Evolutionary conservation across 2,888 invertebrate species (phyloP), one percentile per base, ranked within the genome.

Genomic region (Philereme vetulata): DNA sequence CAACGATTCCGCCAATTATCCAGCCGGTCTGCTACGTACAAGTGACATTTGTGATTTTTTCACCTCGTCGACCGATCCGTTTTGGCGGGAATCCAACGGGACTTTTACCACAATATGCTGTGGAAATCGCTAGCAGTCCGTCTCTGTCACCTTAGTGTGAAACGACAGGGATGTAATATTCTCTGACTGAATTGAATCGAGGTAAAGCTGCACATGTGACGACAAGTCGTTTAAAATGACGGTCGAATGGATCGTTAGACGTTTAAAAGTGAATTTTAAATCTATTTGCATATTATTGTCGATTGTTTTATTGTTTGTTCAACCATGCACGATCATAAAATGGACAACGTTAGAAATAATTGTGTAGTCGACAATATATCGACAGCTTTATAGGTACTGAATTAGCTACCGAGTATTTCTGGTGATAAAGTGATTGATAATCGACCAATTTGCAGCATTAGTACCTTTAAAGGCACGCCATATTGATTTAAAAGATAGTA

Each of bases 11-110:
- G 64, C 62, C 64, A 61, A 69, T 67, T 61, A 65, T 63, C 61
- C 62, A 61, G 60, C 52, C 56, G 55, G 40, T 40, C 64, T 59
- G 60, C 63, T 57, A 64, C 66, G 58, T 62, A 51, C 60, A 45
- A 48, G 59, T 38, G 59, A 54, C 60, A 51, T 60, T 21, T 21
- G 60, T 60, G 57, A 42, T 62, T 61, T 66, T 62, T 65, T 62
- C 56, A 46, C 55, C 38, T 50, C 45, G 50, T 59, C 60, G 51
- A 49, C 52, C 48, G 38, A 64, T 60, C 60, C 60, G 64, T 63
- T 66, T 66, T 68, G 68, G 66, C 68, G 66, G 52, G 48, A 62
- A 47, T 66, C 68, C 68, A 68, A 61, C 51, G 38, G 40, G 54
- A 54, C 44, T 62, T 63, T 63, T 60, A 51, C 56, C 62, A 68